phyloP scores from a whole-genome alignment of 2,888 invertebrate species.

The Uropetala carovei region DNA sequence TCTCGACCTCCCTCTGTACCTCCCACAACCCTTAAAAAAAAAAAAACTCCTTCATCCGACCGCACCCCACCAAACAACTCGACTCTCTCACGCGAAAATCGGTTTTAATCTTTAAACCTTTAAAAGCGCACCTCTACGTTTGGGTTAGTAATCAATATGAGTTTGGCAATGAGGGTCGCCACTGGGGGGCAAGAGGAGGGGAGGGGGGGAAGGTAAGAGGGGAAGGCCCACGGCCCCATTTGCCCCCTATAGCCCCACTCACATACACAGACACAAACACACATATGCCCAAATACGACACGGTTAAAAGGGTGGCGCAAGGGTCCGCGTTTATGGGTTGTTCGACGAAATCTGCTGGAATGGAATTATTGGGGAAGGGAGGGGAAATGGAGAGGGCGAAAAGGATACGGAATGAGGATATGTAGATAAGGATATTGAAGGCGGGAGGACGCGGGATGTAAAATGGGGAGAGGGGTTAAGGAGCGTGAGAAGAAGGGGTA shows the following conservation, averaged over 20 bases:
- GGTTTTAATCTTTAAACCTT: constrained; percentile 10
- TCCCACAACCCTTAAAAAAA: no score
- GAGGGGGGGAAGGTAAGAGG: no score
- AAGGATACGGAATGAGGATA: not conserved
- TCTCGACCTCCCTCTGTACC: no score
- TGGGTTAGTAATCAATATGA: constrained; percentile 8
- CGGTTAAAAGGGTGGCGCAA: not conserved
- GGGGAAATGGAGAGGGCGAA: not conserved
- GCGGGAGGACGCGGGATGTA: no score
- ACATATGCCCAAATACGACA: not conserved
- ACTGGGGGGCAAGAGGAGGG: not conserved
- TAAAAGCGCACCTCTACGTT: constrained; percentile 8
- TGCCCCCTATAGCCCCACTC: not conserved
- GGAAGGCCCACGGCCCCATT: no score
- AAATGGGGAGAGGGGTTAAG: no score
- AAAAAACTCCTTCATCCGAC: no score
- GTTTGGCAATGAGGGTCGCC: constrained; percentile 35
- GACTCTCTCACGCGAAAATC: not conserved
- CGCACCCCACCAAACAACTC: not conserved
- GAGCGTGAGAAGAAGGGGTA: no score
- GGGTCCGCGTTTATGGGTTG: constrained; percentile 8
- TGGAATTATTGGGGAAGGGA: not conserved
- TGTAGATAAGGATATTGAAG: constrained; percentile 11
- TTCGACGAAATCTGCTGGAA: not conserved
- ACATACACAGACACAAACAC: not conserved